A percentile compares a stretch with the other conserved stretches of the same genome.
These are phyloP conservation scores for Progne subis DNA, from an alignment of 2,113 vertebrate genomes.

Conservation along the genomic window DNA sequence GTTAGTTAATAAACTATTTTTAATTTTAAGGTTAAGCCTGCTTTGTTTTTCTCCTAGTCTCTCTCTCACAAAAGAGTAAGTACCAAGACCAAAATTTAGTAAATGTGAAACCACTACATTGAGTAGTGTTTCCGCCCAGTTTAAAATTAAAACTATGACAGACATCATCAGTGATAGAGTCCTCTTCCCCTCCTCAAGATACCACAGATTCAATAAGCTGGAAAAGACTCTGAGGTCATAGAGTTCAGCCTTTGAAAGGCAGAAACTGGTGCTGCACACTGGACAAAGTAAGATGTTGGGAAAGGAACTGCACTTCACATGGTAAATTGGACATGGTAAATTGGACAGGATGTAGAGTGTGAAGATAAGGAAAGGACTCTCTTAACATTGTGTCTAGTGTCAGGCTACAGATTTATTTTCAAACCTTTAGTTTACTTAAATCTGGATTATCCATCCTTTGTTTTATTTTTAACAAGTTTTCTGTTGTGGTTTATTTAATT, in stretches of 20 bases:
- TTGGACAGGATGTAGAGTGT: background rate
- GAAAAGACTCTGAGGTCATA: too few species aligned
- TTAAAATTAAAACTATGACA: too few species aligned
- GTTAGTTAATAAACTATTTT: too few species aligned
- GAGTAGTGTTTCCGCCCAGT: too few species aligned
- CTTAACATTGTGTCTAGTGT: background rate
- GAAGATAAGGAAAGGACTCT: background rate
- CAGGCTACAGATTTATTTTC: background rate
- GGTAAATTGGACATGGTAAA: background rate
- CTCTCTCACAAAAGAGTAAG: too few species aligned
- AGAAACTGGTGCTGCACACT: background rate
- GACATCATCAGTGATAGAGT: too few species aligned
- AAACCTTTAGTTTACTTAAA: background rate
- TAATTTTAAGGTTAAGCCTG: too few species aligned
- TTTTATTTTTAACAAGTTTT: background rate
- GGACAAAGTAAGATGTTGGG: background rate
- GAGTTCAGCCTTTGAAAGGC: background rate
- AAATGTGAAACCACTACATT: too few species aligned
- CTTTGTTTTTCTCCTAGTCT: too few species aligned
- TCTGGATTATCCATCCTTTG: background rate
- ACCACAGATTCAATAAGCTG: too few species aligned
- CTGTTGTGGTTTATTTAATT: background rate
- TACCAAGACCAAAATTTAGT: too few species aligned
- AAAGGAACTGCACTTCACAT: background rate
- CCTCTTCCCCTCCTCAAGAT: too few species aligned